Evolutionary conservation across 2,113 vertebrate genomes (phyloP), one percentile per base, ranked within the genome.

Genomic region (Herpailurus yagouaroundi): DNA sequence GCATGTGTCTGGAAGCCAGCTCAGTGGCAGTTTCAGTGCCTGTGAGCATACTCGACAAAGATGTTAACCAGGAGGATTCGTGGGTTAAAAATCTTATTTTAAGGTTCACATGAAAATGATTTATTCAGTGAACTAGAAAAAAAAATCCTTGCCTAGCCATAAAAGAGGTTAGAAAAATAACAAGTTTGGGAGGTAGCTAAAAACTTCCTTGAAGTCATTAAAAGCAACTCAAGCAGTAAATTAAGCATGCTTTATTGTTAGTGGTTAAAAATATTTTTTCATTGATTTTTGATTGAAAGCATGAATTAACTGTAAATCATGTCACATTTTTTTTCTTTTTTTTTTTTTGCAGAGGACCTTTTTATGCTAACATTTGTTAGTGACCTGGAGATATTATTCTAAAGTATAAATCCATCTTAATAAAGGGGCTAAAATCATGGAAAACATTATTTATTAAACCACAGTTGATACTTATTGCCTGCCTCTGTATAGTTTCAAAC

Each of bases 191-290:
- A 92, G 64, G 64, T 89, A 80, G 38, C 48, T 90, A 60, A 80
- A 95, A 66, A 89, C 74, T 79, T 97, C 33, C 60, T 95, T 68
- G 79, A 93, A 86, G 41, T 89, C 85, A 94, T 94, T 92, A 95
- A 92, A 97, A 60, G 21, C 79, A 97, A 76, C 48, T 95, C 83
- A 95, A 73, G 94, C 93, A 93, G 57, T 69, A 95, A 96, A 79
- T 97, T 89, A 97, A 95, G 79, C 55, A 6, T 45, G 60, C 27
- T 87, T 94, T 89, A 83, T 74, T 95, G 25, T 79, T 91, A 84
- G 79, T 96, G 87, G 16, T 87, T 60, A 80, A 85, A 94, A 94
- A 71, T 41, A 25, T 50, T 64, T 68, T 48, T 80, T 55, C 41
- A 41, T 74, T 52, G 50, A 74, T 71, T 96, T 77, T 93, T 87